A percentile compares a stretch with the other conserved stretches of the same genome.
phyloP scores from a whole-genome alignment of 2,888 invertebrate genomes.

The Drosophila formosana region DNA sequence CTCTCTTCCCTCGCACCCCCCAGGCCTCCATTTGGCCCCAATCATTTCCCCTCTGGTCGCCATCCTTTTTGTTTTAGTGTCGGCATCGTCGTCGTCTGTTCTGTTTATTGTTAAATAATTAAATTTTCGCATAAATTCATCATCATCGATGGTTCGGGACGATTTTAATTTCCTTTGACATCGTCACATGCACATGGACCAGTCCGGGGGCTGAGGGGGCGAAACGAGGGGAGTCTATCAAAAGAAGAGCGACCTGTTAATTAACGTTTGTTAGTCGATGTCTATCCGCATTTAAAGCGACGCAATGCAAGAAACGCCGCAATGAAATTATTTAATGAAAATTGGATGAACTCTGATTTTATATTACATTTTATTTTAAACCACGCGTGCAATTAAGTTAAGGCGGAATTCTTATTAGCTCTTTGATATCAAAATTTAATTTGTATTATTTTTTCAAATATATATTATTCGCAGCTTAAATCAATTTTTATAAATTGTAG shows the following conservation, averaged over 20 bases:
- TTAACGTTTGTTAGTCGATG: slow-evolving; percentile 25
- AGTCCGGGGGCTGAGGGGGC: not conserved
- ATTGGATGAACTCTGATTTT: slow-evolving; percentile 1
- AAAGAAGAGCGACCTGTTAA: slow-evolving; percentile 32
- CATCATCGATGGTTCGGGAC: slow-evolving; percentile 57
- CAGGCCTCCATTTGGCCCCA: not conserved
- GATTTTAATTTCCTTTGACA: slow-evolving; percentile 74
- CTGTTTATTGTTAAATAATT: slow-evolving; percentile 75
- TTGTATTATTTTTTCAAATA: not conserved
- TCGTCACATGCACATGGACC: slow-evolving; percentile 16
- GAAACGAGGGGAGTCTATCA: slow-evolving; percentile 10
- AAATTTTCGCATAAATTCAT: slow-evolving; percentile 79
- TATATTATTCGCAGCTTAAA: too few species aligned
- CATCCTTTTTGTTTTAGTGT: slow-evolving; percentile 6
- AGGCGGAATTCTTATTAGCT: not conserved
- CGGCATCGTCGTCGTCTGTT: slow-evolving; percentile 34
- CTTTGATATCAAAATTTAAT: not conserved
- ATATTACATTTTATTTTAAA: not conserved
- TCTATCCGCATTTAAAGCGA: slow-evolving; percentile 7
- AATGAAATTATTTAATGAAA: slow-evolving; percentile 5
- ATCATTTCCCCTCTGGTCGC: not conserved
- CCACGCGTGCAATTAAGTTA: not conserved
- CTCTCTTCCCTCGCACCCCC: not conserved
- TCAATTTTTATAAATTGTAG: too few species aligned
- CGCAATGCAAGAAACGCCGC: not conserved